phyloP scores from a whole-genome alignment of 1,140 invertebrate genomes.

The Tachypleus tridentatus region DNA sequence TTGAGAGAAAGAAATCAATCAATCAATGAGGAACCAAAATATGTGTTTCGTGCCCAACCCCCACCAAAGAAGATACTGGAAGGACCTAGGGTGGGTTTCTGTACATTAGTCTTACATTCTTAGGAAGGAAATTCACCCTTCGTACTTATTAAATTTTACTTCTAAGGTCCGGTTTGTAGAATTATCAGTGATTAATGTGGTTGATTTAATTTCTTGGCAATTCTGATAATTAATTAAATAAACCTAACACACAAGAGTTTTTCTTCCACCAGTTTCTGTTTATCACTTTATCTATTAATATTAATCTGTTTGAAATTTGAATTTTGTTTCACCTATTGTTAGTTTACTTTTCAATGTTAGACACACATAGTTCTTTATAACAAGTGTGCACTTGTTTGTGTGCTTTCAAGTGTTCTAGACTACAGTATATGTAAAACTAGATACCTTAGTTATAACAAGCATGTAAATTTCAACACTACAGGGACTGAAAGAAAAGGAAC shows the following conservation, averaged over 20 bases:
- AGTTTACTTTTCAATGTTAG: not conserved
- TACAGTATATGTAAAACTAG: not conserved
- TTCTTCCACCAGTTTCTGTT: too few species aligned
- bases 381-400: not conserved
- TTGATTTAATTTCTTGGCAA: too few species aligned
- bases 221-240: too few species aligned
- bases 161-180: too few species aligned
- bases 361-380: not conserved
- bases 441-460: not conserved
- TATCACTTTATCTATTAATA: too few species aligned
- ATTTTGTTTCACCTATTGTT: not conserved
- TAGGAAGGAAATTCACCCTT: too few species aligned
- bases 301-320: not conserved
- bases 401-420: not conserved
- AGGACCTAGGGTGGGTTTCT: constrained; percentile 10
- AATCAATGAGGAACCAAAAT: constrained; percentile 1
- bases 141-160: too few species aligned
- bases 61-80: constrained; percentile 10
- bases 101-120: not conserved
- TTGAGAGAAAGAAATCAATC: not conserved
- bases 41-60: constrained; percentile 10
- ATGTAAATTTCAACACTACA: constrained; percentile 1
- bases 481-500: constrained; percentile 9
- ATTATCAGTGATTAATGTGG: too few species aligned
- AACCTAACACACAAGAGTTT: too few species aligned